These are phyloP conservation scores for Sebastes cheni DNA, from an alignment of 2,797 vertebrate species.

Conservation along the genomic window DNA sequence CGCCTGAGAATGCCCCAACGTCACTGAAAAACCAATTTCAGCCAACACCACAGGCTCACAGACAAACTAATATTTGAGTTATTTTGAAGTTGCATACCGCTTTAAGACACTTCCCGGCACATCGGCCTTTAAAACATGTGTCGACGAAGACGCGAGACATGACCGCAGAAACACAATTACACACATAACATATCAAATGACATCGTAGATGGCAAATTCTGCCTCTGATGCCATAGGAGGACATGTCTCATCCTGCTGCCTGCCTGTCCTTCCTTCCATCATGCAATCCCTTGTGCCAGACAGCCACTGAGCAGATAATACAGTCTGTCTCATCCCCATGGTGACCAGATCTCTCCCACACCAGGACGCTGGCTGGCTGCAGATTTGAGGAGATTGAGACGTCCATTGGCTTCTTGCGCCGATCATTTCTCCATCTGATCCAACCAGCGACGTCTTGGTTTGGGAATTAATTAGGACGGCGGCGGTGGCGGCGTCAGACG, in stretches of 20 bases:
- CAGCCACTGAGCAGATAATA: conserved; percentile 68
- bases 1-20: background rate
- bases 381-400: conserved; percentile 48
- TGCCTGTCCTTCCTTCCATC: conserved; percentile 37
- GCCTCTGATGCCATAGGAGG: conserved; percentile 37
- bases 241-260: conserved; percentile 60
- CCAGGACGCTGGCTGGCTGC: conserved; percentile 45
- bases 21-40: background rate
- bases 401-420: background rate
- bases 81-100: background rate
- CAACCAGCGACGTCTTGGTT: background rate
- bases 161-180: background rate
- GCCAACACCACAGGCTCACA: background rate
- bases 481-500: background rate
- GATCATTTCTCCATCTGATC: conserved; percentile 14
- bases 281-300: conserved; percentile 63
- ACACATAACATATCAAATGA: conserved; percentile 36
- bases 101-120: background rate
- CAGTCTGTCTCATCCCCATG: conserved; percentile 66
- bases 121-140: background rate
- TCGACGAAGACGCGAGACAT: background rate
- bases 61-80: background rate
- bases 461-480: conserved; percentile 20
- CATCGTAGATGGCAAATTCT: conserved; percentile 37
- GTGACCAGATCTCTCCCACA: conserved; percentile 66